Evolutionary conservation across 2,888 invertebrate species (phyloP).

Genomic region (Chaetoderma sp.): DNA sequence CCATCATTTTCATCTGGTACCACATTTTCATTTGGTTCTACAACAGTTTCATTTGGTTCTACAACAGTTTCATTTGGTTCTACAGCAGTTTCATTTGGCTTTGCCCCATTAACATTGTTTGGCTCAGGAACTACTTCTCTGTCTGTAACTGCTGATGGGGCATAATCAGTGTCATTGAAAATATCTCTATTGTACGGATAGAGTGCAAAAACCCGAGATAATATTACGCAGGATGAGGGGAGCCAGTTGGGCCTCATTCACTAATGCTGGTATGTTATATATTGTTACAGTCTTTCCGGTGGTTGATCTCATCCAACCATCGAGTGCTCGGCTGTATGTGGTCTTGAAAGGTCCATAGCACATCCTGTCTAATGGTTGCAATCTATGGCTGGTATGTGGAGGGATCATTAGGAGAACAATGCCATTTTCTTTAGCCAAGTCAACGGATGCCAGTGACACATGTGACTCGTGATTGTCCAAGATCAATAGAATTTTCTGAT

Average conservation of each 20-base stretch:
- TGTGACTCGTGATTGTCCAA: neutral
- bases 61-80: no score
- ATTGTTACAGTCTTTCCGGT: constrained; percentile 56
- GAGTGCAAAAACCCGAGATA: constrained; percentile 12
- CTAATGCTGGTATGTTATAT: neutral
- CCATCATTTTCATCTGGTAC: neutral
- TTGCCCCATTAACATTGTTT: no score
- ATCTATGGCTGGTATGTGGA: constrained; percentile 28
- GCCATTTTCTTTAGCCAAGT: constrained; percentile 21
- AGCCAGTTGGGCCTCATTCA: constrained; percentile 12
- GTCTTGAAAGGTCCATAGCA: constrained; percentile 56
- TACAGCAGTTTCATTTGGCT: no score
- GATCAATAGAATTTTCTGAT: neutral
- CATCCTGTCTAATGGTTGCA: constrained; percentile 36
- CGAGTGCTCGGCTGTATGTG: constrained; percentile 51
- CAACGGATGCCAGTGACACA: constrained; percentile 21
- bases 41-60: no score
- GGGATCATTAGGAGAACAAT: constrained; percentile 27
- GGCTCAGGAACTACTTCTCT: no score
- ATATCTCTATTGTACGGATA: constrained; percentile 21
- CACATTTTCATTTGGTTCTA: no score
- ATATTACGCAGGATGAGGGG: constrained; percentile 2
- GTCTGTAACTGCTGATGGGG: no score
- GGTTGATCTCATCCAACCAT: constrained; percentile 55
- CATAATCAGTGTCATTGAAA: constrained; percentile 17